Conservation (phyloP, 2,113 vertebrate species). For the Sula dactylatra region DNA sequence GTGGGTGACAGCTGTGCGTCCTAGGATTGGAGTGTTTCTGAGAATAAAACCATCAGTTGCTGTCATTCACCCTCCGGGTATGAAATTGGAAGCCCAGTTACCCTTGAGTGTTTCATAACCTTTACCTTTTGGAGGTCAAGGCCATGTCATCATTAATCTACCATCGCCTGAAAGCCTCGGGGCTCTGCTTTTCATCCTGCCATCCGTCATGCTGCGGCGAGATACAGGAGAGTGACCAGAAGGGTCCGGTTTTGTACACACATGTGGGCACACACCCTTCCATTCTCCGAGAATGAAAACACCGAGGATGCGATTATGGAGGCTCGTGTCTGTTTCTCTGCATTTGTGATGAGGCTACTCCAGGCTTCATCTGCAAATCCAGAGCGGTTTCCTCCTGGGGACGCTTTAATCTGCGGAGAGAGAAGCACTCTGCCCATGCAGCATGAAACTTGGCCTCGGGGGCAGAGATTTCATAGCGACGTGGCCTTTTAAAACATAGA, state of each 20-base stretch:
- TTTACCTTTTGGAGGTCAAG: constrained; percentile 71
- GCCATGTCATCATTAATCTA: constrained; percentile 68
- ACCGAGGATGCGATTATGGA: background rate
- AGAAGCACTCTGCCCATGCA: background rate
- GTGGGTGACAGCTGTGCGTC: constrained; percentile 52
- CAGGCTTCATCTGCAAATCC: background rate
- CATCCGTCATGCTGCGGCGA: constrained; percentile 32
- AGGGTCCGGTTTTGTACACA: background rate
- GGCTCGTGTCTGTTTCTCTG: background rate
- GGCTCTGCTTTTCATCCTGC: constrained; percentile 65
- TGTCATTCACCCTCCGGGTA: constrained; percentile 49
- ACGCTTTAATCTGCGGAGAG: background rate
- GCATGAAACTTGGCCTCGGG: background rate
- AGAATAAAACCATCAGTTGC: constrained; percentile 54
- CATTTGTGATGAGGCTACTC: background rate
- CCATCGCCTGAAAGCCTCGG: constrained; percentile 39
- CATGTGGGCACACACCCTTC: background rate
- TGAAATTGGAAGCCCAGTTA: constrained; percentile 65
- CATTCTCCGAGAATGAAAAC: background rate
- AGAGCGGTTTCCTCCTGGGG: background rate
- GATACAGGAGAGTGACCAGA: background rate
- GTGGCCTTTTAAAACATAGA: background rate
- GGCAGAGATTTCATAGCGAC: background rate
- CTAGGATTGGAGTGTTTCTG: constrained; percentile 34
- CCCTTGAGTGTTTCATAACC: constrained; percentile 62